Base-by-base conservation (phyloP, 2,888 invertebrate genomes). In the Stegana nigrithorax region DNA sequence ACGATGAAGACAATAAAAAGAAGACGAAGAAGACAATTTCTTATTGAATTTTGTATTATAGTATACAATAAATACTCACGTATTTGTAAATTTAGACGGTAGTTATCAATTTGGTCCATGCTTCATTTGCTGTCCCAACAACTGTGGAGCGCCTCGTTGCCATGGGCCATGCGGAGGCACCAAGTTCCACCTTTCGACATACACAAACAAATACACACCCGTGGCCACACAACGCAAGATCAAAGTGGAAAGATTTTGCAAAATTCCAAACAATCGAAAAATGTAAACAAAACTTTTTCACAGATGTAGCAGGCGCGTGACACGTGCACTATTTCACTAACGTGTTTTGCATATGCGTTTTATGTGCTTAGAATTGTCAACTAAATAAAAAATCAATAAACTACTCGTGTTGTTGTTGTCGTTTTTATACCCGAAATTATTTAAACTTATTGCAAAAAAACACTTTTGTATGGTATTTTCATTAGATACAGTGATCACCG, bases 61-160 rank as follows among this genome's bases (percentile, higher is more conserved):
- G 4, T 36, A n/a, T 8, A 39, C 12, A 39, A 39, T 39, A 14
- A 8, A 29, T 68, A 84, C 84, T 84, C 76, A 84, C 84, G 74
- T 70, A 82, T 81, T 63, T 83, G 82, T 67, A 81, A 75, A 73
- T 83, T 83, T 60, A 83, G 73, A 71, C 80, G 77, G 67, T 80
- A 81, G 42, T 44, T 58, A 26, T 61, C 55, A 66, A 69, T 72
- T 63, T 69, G 68, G 68, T 73, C 71, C 75, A 73, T 72, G 69
- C 51, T 68, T 70, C 32, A 55, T 39, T 39, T 42, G 27, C 56
- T 63, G 66, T 14, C 19, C 23, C 23, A 67, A 55, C 56, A 60
- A 67, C 59, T 71, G n/a, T 67, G 67, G 67, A 69, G 67, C 42
- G 67, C 58, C 62, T 58, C 65, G 64, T 66, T 71, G 67, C 67